Conservation (phyloP, 2,797 vertebrate species). For the Sarcoramphus papa region DNA sequence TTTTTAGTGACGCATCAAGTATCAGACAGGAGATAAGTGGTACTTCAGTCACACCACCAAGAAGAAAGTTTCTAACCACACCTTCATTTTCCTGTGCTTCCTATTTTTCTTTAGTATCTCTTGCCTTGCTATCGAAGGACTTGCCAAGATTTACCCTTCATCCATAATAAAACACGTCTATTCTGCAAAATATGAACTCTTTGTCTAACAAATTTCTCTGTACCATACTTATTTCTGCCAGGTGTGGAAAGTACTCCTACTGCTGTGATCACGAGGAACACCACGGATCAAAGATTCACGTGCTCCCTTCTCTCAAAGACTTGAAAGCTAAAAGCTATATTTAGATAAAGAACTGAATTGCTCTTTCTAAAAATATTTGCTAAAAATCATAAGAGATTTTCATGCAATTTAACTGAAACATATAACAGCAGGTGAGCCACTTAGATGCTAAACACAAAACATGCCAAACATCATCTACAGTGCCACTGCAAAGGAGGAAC, state of each 20-base stretch:
- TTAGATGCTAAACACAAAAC: background rate
- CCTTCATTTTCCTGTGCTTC: background rate
- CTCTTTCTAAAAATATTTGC: constrained; percentile 18
- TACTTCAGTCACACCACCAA: background rate
- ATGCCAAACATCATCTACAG: background rate
- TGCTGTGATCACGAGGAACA: background rate
- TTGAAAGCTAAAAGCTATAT: background rate
- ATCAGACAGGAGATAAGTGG: background rate
- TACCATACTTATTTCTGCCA: background rate
- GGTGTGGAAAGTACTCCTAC: background rate
- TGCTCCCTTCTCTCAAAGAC: background rate
- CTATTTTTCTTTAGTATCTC: background rate
- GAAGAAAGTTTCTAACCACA: background rate
- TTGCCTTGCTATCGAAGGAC: background rate
- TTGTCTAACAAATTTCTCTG: background rate
- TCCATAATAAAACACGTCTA: background rate
- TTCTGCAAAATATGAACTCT: background rate
- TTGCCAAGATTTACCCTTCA: background rate
- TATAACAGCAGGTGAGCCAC: background rate
- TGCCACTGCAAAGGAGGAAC: background rate
- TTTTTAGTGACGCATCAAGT: constrained; percentile 12
- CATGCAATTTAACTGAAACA: background rate
- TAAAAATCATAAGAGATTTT: background rate
- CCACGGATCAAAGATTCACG: background rate
- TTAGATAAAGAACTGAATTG: background rate